Evolutionary conservation across 2,113 vertebrate species (phyloP).

Genomic region (Brachypodius melanocephalos): DNA sequence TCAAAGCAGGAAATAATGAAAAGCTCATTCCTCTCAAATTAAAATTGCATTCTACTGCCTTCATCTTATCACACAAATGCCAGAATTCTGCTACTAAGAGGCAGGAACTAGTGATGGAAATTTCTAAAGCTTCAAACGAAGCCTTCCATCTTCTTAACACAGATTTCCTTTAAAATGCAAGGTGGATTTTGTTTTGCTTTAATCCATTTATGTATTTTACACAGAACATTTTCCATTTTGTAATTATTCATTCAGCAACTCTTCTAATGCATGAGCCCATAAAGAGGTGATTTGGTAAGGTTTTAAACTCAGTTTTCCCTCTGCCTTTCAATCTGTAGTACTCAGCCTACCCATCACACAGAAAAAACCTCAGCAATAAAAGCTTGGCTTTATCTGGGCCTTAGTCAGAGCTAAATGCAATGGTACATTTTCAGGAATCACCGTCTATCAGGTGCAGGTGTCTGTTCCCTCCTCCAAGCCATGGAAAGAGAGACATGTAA

Average conservation of each 20-base stretch:
- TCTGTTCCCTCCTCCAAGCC: background rate
- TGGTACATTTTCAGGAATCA: background rate
- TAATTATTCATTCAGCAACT: background rate
- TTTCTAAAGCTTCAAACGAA: background rate
- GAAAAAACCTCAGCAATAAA: background rate
- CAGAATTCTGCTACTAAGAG: conserved; percentile 8
- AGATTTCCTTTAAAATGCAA: background rate
- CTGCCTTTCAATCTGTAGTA: background rate
- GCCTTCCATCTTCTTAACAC: background rate
- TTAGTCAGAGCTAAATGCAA: background rate
- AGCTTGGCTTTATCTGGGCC: background rate
- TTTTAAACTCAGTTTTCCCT: background rate
- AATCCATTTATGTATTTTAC: background rate
- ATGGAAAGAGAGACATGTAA: background rate
- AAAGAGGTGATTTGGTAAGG: background rate
- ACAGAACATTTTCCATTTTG: background rate
- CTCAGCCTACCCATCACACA: background rate
- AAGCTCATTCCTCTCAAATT: background rate
- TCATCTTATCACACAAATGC: conserved; percentile 28
- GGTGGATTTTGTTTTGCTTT: conserved; percentile 21
- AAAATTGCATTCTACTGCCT: background rate
- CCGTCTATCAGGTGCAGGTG: background rate
- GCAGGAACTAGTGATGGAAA: background rate
- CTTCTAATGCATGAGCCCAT: background rate
- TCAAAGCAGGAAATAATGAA: conserved; percentile 37